phyloP scores from a whole-genome alignment of 2,888 invertebrate species.

The Diplazon laetatorius region DNA sequence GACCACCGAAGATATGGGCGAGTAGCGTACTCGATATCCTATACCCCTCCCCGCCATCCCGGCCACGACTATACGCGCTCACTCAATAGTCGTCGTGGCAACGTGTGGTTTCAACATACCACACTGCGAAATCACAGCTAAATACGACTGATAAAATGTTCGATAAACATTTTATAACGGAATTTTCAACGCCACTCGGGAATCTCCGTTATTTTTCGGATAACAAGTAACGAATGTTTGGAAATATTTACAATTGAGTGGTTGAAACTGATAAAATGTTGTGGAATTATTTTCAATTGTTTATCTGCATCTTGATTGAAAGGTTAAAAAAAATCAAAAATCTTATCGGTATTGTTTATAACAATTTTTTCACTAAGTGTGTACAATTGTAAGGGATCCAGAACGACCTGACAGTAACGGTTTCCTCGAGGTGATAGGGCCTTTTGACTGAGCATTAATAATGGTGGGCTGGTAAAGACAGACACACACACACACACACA shows the following conservation, averaged over 20 bases:
- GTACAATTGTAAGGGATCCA: too few relatives aligned
- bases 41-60: too few relatives aligned
- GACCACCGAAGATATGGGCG: conserved; percentile 40
- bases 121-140: background rate
- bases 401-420: background rate
- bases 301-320: too few relatives aligned
- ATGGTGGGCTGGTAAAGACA: background rate
- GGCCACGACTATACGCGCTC: conserved; percentile 3
- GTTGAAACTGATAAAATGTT: too few relatives aligned
- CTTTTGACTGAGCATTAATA: background rate
- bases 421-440: background rate
- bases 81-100: conserved; percentile 14
- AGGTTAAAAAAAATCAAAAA: too few relatives aligned
- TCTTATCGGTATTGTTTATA: too few relatives aligned
- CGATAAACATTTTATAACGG: background rate
- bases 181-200: background rate
- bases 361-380: too few relatives aligned
- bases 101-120: background rate
- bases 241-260: background rate
- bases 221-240: background rate
- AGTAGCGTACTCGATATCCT: conserved; percentile 24
- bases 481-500: too few relatives aligned
- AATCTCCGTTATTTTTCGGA: background rate
- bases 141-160: background rate
- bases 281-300: too few relatives aligned